Evolutionary conservation across 2,113 vertebrate genomes (phyloP).

Genomic region (Serinus canaria): DNA sequence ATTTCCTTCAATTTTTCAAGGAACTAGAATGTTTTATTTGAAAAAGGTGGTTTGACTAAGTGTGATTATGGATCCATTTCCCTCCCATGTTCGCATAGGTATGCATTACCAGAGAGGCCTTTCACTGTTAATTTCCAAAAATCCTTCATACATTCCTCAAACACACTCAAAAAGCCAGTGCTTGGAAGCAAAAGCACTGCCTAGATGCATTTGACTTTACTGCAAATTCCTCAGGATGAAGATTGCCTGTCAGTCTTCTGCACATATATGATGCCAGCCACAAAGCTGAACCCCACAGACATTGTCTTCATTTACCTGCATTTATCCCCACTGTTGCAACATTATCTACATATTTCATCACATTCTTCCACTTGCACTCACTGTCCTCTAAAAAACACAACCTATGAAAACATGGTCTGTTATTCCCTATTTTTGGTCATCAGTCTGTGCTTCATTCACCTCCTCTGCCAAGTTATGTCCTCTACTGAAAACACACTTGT

Average conservation of each 20-base stretch:
- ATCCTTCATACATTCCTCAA: neutral
- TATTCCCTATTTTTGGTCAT: rapidly evolving
- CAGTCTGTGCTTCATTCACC: neutral
- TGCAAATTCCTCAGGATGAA: neutral
- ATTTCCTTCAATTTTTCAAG: neutral
- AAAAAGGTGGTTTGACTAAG: neutral
- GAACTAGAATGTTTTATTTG: neutral
- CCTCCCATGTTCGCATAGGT: neutral
- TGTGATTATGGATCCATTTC: neutral
- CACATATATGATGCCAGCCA: neutral
- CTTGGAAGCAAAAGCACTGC: neutral
- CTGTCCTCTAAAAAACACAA: neutral
- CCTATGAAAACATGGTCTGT: neutral
- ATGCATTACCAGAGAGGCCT: neutral
- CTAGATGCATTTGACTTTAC: neutral
- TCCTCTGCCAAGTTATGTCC: neutral
- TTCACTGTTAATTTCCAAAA: neutral
- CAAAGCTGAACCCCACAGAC: neutral
- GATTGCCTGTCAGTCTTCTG: neutral
- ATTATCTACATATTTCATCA: neutral
- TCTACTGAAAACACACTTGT: neutral
- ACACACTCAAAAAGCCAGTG: neutral
- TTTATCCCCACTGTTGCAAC: neutral
- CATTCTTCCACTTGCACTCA: neutral
- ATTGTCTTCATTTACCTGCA: neutral